Base-by-base conservation (phyloP, 2,113 vertebrate genomes). In the Oryzias melastigma region DNA sequence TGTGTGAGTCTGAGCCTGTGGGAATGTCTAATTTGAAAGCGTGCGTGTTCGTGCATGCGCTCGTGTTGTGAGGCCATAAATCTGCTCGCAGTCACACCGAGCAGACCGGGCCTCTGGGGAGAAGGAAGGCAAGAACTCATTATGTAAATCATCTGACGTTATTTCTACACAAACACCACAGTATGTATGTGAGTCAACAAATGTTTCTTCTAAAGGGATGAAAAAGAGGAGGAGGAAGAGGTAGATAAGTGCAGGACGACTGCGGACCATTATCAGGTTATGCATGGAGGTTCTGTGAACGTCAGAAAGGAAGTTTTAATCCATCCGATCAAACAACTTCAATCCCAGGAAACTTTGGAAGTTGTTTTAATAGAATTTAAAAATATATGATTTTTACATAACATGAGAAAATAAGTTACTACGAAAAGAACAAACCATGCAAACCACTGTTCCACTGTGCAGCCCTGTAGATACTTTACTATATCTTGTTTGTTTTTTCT, bases 1-100 rank as follows among this genome's bases (percentile, higher is more conserved):
- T 54, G 10, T 44, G 41, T 45, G 50, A 53, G 60, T 62, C 59
- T 46, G 42, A 47, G 24, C 61, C 43, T 12, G 51, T 19, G 51
- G 61, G 61, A 27, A 18, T 13, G 18, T 29, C 60, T 62, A 14
- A 46, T 63, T 45, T 44, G 14, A 19, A 27, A 52, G 5, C 16
- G n/a, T 48, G 57, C 47, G 57, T 58, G 57, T 58, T 10, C 18
- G 25, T 47, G 57, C 19, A 47, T 40, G 58, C 16, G 46, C 13
- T 15, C 20, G 43, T 43, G 48, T 18, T 53, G 42, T 29, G 50
- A 5, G 42, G 25, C 24, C 50, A 46, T 52, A 63, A 46, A 45
- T 53, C 42, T 63, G 43, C 40, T 51, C 35, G n/a, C n/a, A 1
- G 44, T 45, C 17, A 14, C 58, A 41, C 49, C 44, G 49, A 18